A percentile compares a stretch with the other conserved stretches of the same genome.
These are phyloP conservation scores for Andrena bicolor DNA, from an alignment of 2,888 invertebrate genomes.

Conservation along the genomic window DNA sequence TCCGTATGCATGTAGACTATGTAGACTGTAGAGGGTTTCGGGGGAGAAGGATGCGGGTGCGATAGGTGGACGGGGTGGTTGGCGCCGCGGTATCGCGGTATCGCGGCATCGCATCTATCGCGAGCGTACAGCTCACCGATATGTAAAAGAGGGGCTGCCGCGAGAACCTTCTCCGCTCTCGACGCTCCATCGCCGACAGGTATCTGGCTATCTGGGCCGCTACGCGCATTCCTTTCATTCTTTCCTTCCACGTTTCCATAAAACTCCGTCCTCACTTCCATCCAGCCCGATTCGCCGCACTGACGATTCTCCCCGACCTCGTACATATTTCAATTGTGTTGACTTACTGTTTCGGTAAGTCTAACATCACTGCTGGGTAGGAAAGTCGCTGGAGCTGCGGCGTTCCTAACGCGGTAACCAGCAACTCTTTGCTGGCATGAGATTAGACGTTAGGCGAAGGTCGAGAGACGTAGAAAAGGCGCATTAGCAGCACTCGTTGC, in stretches of 20 bases:
- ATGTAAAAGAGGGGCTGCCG: conserved; percentile 74
- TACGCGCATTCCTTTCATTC: conserved; percentile 52
- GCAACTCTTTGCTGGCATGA: neutral
- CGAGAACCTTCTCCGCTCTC: conserved; percentile 22
- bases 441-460: conserved; percentile 5
- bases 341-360: neutral
- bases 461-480: neutral
- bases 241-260: conserved; percentile 34
- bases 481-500: conserved; percentile 56
- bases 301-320: conserved; percentile 18
- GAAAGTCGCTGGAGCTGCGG: neutral
- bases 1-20: too few relatives aligned
- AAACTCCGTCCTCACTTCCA: neutral
- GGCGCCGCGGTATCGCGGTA: conserved; percentile 76
- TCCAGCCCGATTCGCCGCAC: neutral
- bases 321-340: neutral
- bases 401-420: neutral
- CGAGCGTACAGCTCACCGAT: conserved; percentile 72
- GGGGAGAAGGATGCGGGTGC: conserved; percentile 44
- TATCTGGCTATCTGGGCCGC: conserved; percentile 56
- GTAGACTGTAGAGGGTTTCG: neutral
- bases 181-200: conserved; percentile 44
- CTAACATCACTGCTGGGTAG: neutral
- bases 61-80: conserved; percentile 55
- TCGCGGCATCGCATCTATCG: conserved; percentile 77